A percentile compares a stretch with the other conserved stretches of the same genome.
These are phyloP conservation scores for Psophia crepitans DNA, from an alignment of 2,113 vertebrate species.

Conservation along the genomic window DNA sequence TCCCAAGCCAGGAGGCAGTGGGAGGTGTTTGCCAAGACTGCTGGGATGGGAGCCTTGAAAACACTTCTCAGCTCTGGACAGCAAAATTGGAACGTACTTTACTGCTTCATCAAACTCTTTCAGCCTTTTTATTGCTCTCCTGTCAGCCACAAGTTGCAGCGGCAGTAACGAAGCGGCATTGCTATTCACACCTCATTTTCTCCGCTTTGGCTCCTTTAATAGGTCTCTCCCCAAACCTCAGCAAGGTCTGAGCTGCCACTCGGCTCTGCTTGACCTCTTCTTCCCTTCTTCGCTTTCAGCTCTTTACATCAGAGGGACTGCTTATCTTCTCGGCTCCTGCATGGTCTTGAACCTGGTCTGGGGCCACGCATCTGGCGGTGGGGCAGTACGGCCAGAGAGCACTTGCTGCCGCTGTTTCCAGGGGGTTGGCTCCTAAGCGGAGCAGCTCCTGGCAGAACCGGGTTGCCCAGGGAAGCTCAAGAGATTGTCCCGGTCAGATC, in stretches of 20 bases:
- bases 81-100: neutral
- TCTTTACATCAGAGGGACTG: neutral
- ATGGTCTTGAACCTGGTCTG: accelerated
- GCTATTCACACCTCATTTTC: neutral
- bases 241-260: neutral
- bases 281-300: neutral
- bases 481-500: no score
- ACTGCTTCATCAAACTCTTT: neutral
- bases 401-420: no score
- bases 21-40: neutral
- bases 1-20: neutral
- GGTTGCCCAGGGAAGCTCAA: no score
- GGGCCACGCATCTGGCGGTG: no score
- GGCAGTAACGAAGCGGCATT: no score
- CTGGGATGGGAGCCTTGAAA: neutral
- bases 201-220: neutral
- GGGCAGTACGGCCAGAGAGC: no score
- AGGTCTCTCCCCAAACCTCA: neutral
- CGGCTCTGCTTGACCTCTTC: neutral
- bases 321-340: neutral
- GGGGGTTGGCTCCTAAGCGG: no score
- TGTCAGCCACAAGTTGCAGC: no score
- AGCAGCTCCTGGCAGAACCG: no score
- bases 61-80: neutral
- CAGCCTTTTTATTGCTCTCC: neutral